These are phyloP conservation scores for Palythoa grandiflora DNA, from an alignment of 92 coral and sea anemone species.

Conservation along the genomic window DNA sequence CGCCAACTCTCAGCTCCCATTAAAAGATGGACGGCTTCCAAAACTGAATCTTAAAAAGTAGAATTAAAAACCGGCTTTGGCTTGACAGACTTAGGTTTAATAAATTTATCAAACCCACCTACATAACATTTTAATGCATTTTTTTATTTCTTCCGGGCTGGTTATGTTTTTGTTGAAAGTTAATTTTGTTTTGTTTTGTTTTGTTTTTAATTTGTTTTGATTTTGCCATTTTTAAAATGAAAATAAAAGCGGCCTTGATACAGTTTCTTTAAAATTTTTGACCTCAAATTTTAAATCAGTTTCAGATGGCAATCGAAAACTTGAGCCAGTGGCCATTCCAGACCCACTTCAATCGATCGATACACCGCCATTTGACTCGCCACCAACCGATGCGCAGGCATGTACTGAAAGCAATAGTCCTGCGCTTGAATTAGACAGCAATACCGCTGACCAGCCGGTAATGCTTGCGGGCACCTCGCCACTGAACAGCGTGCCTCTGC, in stretches of 20 bases:
- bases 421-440: conserved; percentile 67
- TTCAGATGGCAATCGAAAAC: conserved; percentile 51
- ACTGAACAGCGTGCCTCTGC: conserved; percentile 83
- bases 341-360: conserved; percentile 46
- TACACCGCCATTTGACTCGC: conserved; percentile 51
- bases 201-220: background rate
- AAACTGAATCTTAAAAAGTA: no score
- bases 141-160: background rate
- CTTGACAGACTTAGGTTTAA: background rate
- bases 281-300: conserved; percentile 45
- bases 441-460: conserved; percentile 75
- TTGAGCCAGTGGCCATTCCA: conserved; percentile 33
- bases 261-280: conserved; percentile 5
- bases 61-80: no score
- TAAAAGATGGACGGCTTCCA: no score
- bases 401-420: conserved; percentile 32
- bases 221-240: background rate
- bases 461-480: conserved; percentile 95
- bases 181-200: background rate
- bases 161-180: background rate
- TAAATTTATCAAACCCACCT: background rate
- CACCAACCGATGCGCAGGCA: conserved; percentile 52
- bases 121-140: background rate
- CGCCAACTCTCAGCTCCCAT: no score
- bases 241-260: background rate